Evolutionary conservation across 2,113 vertebrate genomes (phyloP).

Genomic region (Piprites chloris): DNA sequence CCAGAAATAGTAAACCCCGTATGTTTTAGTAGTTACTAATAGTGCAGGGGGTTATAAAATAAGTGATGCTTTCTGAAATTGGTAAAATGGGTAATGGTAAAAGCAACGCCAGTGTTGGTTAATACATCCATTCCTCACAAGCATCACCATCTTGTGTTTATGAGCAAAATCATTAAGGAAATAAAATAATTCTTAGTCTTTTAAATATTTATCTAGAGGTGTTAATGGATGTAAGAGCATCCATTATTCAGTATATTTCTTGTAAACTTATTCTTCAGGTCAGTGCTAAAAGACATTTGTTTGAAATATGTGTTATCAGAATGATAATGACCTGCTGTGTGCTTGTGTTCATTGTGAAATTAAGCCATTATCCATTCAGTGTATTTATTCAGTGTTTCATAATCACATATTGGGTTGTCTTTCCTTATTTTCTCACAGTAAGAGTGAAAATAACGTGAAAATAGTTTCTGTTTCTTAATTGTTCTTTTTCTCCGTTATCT

Average conservation of each 20-base stretch:
- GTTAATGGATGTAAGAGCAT: background rate
- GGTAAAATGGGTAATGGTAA: background rate
- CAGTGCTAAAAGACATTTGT: background rate
- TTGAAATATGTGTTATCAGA: background rate
- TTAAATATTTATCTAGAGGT: background rate
- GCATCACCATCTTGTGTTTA: background rate
- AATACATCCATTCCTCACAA: background rate
- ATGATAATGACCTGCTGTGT: background rate
- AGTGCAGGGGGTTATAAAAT: background rate
- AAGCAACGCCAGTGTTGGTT: background rate
- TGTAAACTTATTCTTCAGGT: background rate
- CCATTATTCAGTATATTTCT: background rate
- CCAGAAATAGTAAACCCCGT: background rate
- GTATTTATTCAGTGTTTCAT: background rate
- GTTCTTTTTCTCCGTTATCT: background rate
- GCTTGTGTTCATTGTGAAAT: background rate
- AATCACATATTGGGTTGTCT: background rate
- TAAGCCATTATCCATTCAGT: background rate
- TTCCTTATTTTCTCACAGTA: background rate
- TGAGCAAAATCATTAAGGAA: background rate
- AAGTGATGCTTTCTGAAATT: background rate
- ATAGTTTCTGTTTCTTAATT: background rate
- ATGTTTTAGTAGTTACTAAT: background rate
- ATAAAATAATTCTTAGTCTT: background rate
- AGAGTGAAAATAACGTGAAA: background rate